phyloP scores from a whole-genome alignment of 2,797 vertebrate genomes.

The Babyrousa celebensis region DNA sequence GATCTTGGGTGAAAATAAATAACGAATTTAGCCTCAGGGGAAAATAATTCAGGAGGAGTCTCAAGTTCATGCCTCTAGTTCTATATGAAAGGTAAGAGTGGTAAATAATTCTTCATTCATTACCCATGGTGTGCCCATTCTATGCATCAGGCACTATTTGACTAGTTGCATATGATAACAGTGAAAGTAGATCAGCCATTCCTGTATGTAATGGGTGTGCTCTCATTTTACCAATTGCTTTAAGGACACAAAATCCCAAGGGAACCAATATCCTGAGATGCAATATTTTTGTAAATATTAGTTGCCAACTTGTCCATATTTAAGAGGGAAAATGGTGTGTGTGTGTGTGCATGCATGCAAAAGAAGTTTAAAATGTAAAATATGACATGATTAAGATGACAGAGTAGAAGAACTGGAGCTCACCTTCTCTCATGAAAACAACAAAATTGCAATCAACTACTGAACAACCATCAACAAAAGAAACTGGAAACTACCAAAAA shows the following conservation, averaged over 20 bases:
- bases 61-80: background rate
- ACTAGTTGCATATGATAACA: slow-evolving; percentile 2
- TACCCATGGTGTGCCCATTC: background rate
- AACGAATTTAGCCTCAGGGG: background rate
- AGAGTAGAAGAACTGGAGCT: too few species aligned
- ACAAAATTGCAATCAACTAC: too few species aligned
- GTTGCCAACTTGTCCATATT: background rate
- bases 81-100: background rate
- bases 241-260: background rate
- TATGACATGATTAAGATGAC: too few species aligned
- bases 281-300: slow-evolving; percentile 55
- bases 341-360: background rate
- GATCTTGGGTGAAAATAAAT: slow-evolving; percentile 32
- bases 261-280: slow-evolving; percentile 10
- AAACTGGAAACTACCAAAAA: too few species aligned
- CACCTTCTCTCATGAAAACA: too few species aligned
- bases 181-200: background rate
- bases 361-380: background rate
- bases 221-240: background rate
- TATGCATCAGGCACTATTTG: background rate
- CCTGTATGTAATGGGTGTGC: background rate
- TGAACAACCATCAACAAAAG: too few species aligned
- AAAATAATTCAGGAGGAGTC: slow-evolving; percentile 11
- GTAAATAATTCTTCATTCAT: background rate
- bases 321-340: background rate